Evolutionary conservation across 1,140 invertebrate species (phyloP).

Genomic region (Drosophila teissieri): DNA sequence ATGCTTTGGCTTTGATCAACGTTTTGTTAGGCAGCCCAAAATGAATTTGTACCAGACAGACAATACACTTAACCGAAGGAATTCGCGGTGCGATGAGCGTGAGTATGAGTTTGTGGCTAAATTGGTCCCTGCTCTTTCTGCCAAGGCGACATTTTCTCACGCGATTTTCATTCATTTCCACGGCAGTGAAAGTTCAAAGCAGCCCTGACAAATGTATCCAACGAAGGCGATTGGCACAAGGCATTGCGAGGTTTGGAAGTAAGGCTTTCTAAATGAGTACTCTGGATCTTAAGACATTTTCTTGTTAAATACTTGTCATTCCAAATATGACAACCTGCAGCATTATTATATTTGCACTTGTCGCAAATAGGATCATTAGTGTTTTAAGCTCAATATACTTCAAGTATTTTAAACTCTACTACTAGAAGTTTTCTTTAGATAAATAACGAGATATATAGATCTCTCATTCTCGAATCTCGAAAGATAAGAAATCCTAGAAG

Average conservation of each 20-base stretch:
- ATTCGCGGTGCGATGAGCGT: constrained; percentile 3
- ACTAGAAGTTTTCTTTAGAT: too few relatives aligned
- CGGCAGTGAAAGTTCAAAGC: constrained; percentile 37
- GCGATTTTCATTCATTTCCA: constrained; percentile 35
- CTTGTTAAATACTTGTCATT: neutral
- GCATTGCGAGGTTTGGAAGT: constrained; percentile 3
- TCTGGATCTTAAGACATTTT: neutral
- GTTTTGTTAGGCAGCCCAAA: constrained; percentile 75
- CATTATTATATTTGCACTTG: too few relatives aligned
- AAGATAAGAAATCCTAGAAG: neutral
- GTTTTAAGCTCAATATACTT: too few relatives aligned
- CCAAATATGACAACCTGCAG: too few relatives aligned
- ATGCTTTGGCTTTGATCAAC: constrained; percentile 78
- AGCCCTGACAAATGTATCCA: constrained; percentile 23
- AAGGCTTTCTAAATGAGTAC: constrained; percentile 12
- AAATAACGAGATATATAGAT: too few relatives aligned
- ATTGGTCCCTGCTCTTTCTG: neutral
- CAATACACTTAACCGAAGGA: constrained; percentile 41
- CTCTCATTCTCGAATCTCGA: too few relatives aligned
- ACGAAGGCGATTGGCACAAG: constrained; percentile 4
- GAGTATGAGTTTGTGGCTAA: neutral
- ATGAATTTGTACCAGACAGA: constrained; percentile 67
- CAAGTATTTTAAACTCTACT: too few relatives aligned
- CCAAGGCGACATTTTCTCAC: constrained; percentile 39
- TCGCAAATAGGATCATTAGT: too few relatives aligned